phyloP scores from a whole-genome alignment of 2,113 vertebrate genomes.

The Oophaga pumilio region DNA sequence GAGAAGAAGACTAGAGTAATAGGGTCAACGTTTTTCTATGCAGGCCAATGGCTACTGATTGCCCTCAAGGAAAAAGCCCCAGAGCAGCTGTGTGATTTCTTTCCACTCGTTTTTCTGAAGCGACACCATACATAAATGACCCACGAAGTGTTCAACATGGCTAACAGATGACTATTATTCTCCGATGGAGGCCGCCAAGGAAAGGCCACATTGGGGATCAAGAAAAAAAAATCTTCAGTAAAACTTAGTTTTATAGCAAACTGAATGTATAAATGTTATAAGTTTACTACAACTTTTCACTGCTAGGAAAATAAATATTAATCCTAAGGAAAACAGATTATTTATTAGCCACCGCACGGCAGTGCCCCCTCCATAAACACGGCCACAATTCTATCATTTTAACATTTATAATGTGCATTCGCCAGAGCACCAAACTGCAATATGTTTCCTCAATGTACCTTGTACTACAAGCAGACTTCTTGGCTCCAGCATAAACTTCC shows the following conservation, averaged over 20 bases:
- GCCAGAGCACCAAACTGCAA: slow-evolving; percentile 29
- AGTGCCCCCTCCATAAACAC: slow-evolving; percentile 31
- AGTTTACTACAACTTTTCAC: not conserved
- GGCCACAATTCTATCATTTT: slow-evolving; percentile 32
- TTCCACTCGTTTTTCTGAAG: not conserved
- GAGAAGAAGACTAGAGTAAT: no score
- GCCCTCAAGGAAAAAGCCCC: not conserved
- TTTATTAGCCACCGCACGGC: slow-evolving; percentile 13
- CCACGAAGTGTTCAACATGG: not conserved
- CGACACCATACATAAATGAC: not conserved
- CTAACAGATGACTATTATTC: slow-evolving; percentile 8
- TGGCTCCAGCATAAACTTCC: slow-evolving; percentile 51
- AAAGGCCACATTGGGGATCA: not conserved
- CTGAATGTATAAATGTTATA: not conserved
- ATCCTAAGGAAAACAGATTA: not conserved
- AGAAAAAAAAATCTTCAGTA: not conserved
- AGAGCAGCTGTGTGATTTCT: not conserved
- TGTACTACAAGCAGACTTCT: slow-evolving; percentile 47
- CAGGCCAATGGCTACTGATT: no score
- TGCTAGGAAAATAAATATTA: slow-evolving; percentile 18
- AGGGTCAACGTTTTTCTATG: no score
- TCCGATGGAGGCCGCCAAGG: not conserved
- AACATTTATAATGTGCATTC: slow-evolving; percentile 24
- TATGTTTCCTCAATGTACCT: slow-evolving; percentile 46
- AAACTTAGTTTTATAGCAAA: not conserved